Base-by-base conservation (phyloP, 2,888 invertebrate genomes). In the Catocala sponsa region DNA sequence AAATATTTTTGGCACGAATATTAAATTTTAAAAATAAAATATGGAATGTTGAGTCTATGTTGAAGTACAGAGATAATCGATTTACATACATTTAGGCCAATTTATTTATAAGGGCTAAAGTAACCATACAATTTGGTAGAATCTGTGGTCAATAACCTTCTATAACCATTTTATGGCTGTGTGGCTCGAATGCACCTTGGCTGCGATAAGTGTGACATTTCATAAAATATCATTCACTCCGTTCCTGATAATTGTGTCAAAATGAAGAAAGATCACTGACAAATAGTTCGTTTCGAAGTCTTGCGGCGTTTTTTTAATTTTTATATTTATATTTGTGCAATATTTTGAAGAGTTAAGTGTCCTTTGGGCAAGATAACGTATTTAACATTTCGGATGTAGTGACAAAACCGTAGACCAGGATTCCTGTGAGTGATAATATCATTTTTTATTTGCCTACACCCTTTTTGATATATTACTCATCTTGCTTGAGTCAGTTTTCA, bases 401-500 rank as follows among this genome's bases (percentile, higher is more conserved):
- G 69, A 65, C 65, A 44, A 47, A 56, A 47, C 47, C 47, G 41
- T 25, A 50, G 55, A 52, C 50, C 44, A 12, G n/a, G 25, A 54
- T 44, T 57, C 41, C 49, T 65, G 69, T 72, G 55, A 68, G 74
- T 66, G 0, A 44, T 35, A 43, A 50, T 50, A 52, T 15, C 33
- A 47, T 57, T 60, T 61, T 59, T 63, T 53, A 46, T 51, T 56
- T 46, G 63, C 50, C 59, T 49, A 63, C 63, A 58, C 54, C 63
- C 55, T 52, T 51, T 55, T 50, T 44, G 54, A 15, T 55, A 33
- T 42, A 55, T 59, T 59, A 55, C 54, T 59, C 59, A 59, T 15
- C 47, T 15, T 43, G 33, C n/a, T n/a, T 42, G n/a, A 43, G 35
- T 38, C 41, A 32, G 51, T 52, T 41, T 55, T 38, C 15, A 32